Base-by-base conservation (phyloP, 2,797 vertebrate species). In the Setipinna tenuifilis region DNA sequence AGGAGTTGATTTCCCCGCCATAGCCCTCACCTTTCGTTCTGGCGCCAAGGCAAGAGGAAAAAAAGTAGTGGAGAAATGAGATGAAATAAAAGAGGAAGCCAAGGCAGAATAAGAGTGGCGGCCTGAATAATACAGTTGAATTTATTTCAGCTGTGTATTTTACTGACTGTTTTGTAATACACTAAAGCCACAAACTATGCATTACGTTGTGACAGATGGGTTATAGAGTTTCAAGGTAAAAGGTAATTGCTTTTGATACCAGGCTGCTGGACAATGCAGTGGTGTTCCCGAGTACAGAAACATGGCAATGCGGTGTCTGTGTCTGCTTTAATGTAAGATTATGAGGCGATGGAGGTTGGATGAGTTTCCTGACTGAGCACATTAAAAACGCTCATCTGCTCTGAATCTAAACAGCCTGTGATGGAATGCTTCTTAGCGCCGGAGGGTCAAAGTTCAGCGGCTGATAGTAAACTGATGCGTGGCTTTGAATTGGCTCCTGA, bases 391-490 rank as follows among this genome's bases (percentile, higher is more conserved):
- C 41, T 78, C 71, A 78, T 44, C 35, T 10, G 35, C 71, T 11
- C 35, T 41, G 71, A 17, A 78, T 7, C 71, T 35, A 78, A 78
- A 44, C 31, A 35, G 17, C 35, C 41, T 44, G 35, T 31, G 35
- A 35, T 78, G 71, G 71, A 78, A 78, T 78, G 71, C 35, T 35
- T 78, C 71, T 21, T 21, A 78, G 71, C 71, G 41, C 71, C 17
- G 44, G 0, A 21, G 83, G 82, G 81, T 81, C 85, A 90, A 46
- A 83, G 87, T 59, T 86, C 75, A 88, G n/a, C 25, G 23, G 48
- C 80, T 17, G 11, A 85, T 71, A 75, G 84, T 44, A 83, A 81
- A 78, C 71, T 41, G 71, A 78, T 41, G 71, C 35, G 35, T 78
- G 71, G 35, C 21, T 78, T 31, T 41, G 71, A 78, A 78, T 78